Evolutionary conservation across 2,888 invertebrate species (phyloP).

Genomic region (Steromphala cineraria): DNA sequence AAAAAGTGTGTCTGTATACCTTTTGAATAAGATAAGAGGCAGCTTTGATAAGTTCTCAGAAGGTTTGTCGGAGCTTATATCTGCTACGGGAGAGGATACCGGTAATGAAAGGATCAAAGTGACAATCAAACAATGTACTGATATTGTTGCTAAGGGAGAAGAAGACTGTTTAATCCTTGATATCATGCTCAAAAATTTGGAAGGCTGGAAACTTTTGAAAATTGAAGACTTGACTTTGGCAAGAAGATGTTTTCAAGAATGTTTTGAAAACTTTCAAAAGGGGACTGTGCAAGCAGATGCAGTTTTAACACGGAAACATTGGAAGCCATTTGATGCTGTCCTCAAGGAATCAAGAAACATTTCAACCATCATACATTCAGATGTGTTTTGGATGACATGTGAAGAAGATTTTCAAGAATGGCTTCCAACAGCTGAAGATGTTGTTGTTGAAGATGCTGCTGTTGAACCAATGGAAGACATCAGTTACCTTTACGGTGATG

Average conservation of each 20-base stretch:
- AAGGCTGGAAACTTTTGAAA: too few relatives aligned
- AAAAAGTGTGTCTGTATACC: neutral
- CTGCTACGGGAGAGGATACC: too few relatives aligned
- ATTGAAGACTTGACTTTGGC: too few relatives aligned
- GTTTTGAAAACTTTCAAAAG: too few relatives aligned
- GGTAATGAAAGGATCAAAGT: neutral
- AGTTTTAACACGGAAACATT: neutral
- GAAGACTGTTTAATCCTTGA: too few relatives aligned
- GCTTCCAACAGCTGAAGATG: neutral
- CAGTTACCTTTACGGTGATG: neutral
- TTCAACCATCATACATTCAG: neutral
- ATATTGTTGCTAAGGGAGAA: too few relatives aligned
- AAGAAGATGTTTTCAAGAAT: too few relatives aligned
- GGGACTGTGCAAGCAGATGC: neutral
- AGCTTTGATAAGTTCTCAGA: neutral
- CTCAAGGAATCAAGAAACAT: neutral
- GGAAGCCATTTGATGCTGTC: neutral
- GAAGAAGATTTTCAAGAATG: neutral
- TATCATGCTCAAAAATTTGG: too few relatives aligned
- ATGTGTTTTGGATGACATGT: neutral
- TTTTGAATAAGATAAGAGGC: neutral
- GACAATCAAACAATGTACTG: neutral
- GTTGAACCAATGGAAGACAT: neutral
- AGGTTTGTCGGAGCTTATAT: neutral
- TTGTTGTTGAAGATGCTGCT: neutral